These are phyloP conservation scores for Smutsia temminckii DNA, from an alignment of 2,797 vertebrate genomes.

Conservation along the genomic window DNA sequence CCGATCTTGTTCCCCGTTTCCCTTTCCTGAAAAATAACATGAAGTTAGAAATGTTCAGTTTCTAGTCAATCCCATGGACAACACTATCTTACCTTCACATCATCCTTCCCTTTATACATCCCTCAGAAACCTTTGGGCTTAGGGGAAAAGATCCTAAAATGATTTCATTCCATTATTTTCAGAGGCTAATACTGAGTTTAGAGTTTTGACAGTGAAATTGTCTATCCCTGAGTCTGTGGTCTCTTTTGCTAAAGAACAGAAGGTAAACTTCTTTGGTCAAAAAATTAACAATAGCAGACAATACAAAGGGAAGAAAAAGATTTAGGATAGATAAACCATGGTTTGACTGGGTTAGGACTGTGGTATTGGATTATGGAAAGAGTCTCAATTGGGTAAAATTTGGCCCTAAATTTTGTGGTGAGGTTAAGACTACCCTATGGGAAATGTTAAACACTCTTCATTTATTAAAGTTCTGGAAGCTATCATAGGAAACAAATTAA, in stretches of 20 bases:
- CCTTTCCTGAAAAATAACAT: background rate
- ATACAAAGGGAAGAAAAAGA: background rate
- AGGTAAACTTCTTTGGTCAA: background rate
- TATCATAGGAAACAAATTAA: slow-evolving; percentile 80
- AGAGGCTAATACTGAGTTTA: background rate
- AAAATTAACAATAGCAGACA: slow-evolving; percentile 25
- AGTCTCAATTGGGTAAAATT: slow-evolving; percentile 66
- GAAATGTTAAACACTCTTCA: slow-evolving; percentile 34
- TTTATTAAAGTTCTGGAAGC: slow-evolving; percentile 73
- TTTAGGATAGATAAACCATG: background rate
- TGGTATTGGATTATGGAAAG: slow-evolving; percentile 29
- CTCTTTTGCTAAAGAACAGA: background rate
- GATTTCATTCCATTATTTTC: background rate
- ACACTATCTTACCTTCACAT: background rate
- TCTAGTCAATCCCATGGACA: background rate
- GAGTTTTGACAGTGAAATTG: background rate
- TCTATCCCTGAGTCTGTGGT: background rate
- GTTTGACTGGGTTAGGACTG: background rate
- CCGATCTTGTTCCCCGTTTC: background rate
- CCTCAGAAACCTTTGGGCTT: background rate
- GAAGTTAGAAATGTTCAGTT: background rate
- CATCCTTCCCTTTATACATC: background rate
- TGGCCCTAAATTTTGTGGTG: slow-evolving; percentile 44
- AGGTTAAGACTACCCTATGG: slow-evolving; percentile 47
- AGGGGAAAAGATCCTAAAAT: background rate